Base-by-base conservation (phyloP, 92 coral and sea anemone genomes). In the Porites lobata region DNA sequence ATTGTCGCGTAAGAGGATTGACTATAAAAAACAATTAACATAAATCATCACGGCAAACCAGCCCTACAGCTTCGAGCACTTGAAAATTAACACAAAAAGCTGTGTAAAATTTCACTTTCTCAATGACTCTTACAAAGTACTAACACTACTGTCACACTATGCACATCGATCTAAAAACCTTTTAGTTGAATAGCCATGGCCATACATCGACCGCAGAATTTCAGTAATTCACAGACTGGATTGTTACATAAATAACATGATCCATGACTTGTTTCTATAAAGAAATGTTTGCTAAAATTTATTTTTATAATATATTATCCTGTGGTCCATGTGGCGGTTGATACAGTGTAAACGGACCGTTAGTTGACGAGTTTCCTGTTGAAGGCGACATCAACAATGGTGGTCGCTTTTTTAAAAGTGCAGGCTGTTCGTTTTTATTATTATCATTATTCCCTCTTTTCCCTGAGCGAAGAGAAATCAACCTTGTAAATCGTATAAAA, bases 11-110 rank as follows among this genome's bases (percentile, higher is more conserved):
- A 54, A 69, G 75, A 59, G 58, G 19, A 81, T 70, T n/a, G 78
- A 82, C n/a, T 69, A 56, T 75, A 54, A 21, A 14, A 64, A 75
- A 62, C 80, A 74, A 84, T 84, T 74, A 84, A 24, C 87, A 84
- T 84, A 62, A 21, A 73, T 84, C 72, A 75, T 84, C 87, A 84
- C 87, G 87, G 15, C 17, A 14, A 64, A 65, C 29, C 47, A 38
- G 47, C 7, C 47, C n/a, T 62, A 7, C 38, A 64, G 14, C 58
- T 43, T 65, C 43, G 73, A 18, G 6, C 32, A 32, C 15, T 43
- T 77, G 18, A 54, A 67, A 53, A 29, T 11, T 19, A 8, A 50
- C 21, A 68, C 69, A 38, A 38, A 38, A 38, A 0, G 47, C 47
- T 38, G 6, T 38, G 47, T 38, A 38, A 38, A 38, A 38, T 38